These are phyloP conservation scores for Eumerus sabulonum DNA, from an alignment of 2,888 invertebrate genomes.

Conservation along the genomic window DNA sequence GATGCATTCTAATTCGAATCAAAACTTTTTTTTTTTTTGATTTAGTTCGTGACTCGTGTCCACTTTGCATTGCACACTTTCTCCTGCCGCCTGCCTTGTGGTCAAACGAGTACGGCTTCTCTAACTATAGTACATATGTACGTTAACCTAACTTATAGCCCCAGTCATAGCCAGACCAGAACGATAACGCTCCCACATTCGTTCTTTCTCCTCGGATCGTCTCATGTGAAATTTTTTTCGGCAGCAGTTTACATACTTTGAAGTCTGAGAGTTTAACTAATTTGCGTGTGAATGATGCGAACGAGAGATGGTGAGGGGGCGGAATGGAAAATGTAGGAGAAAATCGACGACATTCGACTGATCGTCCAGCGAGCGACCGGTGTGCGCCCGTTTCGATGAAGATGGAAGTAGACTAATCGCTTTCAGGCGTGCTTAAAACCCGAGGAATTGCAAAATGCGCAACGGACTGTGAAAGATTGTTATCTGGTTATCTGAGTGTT, in stretches of 20 bases:
- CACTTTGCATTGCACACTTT: constrained; percentile 62
- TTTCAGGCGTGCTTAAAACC: constrained; percentile 37
- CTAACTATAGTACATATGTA: neutral
- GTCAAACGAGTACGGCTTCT: neutral
- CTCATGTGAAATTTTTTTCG: constrained; percentile 11
- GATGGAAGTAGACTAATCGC: constrained; percentile 63
- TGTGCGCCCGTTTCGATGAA: constrained; percentile 27
- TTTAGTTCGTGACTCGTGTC: constrained; percentile 56
- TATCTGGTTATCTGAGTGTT: constrained; percentile 1
- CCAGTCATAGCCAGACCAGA: neutral
- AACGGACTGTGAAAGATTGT: neutral
- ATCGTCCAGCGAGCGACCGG: no score
- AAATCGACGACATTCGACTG: no score
- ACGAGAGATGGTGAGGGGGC: no score
- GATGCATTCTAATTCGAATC: constrained; percentile 56
- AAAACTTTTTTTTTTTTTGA: constrained; percentile 21
- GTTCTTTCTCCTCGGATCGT: constrained; percentile 3
- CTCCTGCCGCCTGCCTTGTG: constrained; percentile 20
- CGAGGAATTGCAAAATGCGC: constrained; percentile 5
- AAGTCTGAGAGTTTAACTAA: constrained; percentile 41
- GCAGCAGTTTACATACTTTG: constrained; percentile 33
- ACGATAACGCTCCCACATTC: no score
- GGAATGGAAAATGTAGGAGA: no score
- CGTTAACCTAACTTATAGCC: constrained; percentile 3
- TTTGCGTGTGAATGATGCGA: constrained; percentile 35